Evolutionary conservation across 2,113 vertebrate genomes (phyloP), one percentile per base, ranked within the genome.

Genomic region (Strix uralensis): DNA sequence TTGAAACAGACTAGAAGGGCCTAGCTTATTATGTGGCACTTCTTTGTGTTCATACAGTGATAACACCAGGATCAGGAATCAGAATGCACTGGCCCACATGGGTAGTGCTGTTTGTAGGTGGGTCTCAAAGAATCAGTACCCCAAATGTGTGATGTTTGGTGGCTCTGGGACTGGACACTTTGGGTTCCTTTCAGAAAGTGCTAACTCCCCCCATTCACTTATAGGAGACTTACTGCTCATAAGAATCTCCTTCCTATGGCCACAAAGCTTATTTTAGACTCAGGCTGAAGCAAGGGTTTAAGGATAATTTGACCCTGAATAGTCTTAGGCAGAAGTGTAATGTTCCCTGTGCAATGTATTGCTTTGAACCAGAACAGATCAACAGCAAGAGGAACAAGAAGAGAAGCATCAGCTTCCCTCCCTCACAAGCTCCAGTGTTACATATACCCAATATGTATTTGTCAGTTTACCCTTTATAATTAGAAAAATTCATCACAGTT

Each of bases 161-260:
- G 67, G 23, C 44, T 88, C 80, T 83, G 13, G 13, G 20, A 2
- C 8, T 86, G 55, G 5, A 9, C 23, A 16, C 27, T 73, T 20
- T 7, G 20, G 1, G 4, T 46, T 94, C 29, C 21, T 30, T 29
- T 65, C 51, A 70, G 42, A 54, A 66, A 18, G 36, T 26, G 7
- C 4, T 70, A 49, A 54, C 29, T 86, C 40, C 80, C 19, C 13
- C 13, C 25, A 32, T n/a, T 71, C 59, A 44, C 8, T 52, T 85
- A 19, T 0, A 71, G 51, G 19, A 79, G 61, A 72, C 14, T 3
- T 74, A 8, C 5, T 42, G 13, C 29, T 70, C 0, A 0, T 62
- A 66, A 49, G 25, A 66, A 52, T 62, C 46, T 81, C 21, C 10
- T 65, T 81, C 19, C 52, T 58, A 15, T 27, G 55, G 22, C 49